Base-by-base conservation (phyloP, 2,113 vertebrate species). In the Etheostoma cragini region DNA sequence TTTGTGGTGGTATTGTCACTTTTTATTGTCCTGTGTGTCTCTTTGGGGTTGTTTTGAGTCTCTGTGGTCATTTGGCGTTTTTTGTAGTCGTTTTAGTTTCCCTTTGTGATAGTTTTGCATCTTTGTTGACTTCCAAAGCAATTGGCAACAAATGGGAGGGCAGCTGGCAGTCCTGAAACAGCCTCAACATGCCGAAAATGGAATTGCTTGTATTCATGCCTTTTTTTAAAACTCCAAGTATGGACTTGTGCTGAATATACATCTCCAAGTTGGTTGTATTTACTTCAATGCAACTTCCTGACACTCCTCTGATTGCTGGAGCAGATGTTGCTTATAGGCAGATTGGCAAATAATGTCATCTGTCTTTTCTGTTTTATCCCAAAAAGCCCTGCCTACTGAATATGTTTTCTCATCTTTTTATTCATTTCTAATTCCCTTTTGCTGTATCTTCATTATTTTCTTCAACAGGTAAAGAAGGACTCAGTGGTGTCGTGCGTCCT, bases 401-500 rank as follows among this genome's bases (percentile, higher is more conserved):
- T 33, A 14, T 33, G 24, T 58, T 63, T 6, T 24, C 16, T 35
- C 5, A 54, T 54, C 8, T 67, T 2, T 30, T 22, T 61, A 6
- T 24, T 22, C 5, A 14, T 74, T 35, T 21, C 1, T 45, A n/a
- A 45, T 35, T 57, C 6, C 1, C 22, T 67, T 56, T 70, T 22
- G 4, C 14, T 53, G 17, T 63, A 2, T 70, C 24, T 72, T 58
- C 3, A 21, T 46, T n/a, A 6, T 38, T 67, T n/a, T 45, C 17
- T 21, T 17, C 15, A 0, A 0, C 89, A 98, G 97, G 90, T 98
- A 68, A 97, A 95, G 90, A 95, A 94, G 81, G 93, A 87, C 0
- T 94, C 92, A 0, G 97, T 98, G 70, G 85, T 92, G 0, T 97
- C 96, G 17, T 98, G 96, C 45, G 96, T 98, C 61, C 85, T 98